Percentiles rank a stretch among this genome's conserved stretches.
Conservation (phyloP, 1,140 invertebrate genomes). For the Drosophila funebris region DNA sequence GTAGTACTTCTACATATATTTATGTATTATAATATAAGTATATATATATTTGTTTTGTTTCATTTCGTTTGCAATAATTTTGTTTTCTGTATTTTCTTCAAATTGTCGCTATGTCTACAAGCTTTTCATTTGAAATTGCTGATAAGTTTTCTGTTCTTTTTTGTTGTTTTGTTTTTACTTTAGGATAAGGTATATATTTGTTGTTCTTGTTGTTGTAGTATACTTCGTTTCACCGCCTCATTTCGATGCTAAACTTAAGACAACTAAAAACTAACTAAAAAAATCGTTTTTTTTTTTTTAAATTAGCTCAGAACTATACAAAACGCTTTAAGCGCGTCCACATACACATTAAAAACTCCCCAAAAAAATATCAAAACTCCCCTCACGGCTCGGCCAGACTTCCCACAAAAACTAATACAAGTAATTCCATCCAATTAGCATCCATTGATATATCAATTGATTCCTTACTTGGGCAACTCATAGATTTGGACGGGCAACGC, state of each 20-base stretch:
- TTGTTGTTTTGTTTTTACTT: too few species aligned
- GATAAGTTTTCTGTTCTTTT: constrained; percentile 47
- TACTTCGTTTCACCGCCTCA: constrained; percentile 74
- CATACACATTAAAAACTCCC: constrained; percentile 38
- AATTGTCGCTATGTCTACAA: constrained; percentile 66
- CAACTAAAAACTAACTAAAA: constrained; percentile 73
- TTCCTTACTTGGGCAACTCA: constrained; percentile 77
- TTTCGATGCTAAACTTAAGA: constrained; percentile 73
- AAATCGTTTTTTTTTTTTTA: constrained; percentile 65
- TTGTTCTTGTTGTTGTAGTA: constrained; percentile 53
- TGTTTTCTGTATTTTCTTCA: constrained; percentile 33
- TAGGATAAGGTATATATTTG: constrained; percentile 29
- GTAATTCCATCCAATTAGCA: not conserved
- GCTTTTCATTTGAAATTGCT: constrained; percentile 62
- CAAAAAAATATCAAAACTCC: constrained; percentile 10
- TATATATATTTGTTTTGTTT: constrained; percentile 50
- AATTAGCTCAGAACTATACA: constrained; percentile 79
- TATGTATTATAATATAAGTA: constrained; percentile 38
- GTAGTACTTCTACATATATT: not conserved
- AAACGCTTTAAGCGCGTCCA: constrained; percentile 70
- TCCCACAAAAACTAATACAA: not conserved
- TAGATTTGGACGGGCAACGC: constrained; percentile 82
- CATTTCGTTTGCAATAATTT: constrained; percentile 13
- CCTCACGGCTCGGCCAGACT: constrained; percentile 38
- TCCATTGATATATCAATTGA: not conserved